Evolutionary conservation across 2,113 vertebrate species (phyloP).

Genomic region (Desmodus rotundus): DNA sequence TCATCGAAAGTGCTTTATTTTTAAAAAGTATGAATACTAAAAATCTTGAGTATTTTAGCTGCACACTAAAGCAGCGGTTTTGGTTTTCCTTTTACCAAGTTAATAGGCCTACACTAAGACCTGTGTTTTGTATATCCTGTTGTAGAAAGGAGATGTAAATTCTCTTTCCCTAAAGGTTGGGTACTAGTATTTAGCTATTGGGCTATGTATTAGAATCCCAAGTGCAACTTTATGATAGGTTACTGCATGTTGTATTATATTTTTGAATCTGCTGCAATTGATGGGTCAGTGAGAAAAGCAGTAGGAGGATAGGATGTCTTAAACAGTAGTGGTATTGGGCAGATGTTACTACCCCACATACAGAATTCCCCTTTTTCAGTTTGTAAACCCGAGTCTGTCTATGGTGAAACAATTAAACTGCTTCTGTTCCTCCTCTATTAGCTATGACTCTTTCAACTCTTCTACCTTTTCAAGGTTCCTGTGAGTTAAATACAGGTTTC

Average conservation of each 20-base stretch:
- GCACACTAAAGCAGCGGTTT: neutral
- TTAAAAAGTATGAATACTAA: neutral
- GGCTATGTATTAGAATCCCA: neutral
- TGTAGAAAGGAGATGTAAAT: neutral
- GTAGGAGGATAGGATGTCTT: neutral
- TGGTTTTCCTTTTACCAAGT: neutral
- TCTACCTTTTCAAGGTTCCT: neutral
- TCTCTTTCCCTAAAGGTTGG: neutral
- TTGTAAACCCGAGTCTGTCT: neutral
- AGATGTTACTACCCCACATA: neutral
- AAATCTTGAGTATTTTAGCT: neutral
- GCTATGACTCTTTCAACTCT: neutral
- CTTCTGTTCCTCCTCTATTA: neutral
- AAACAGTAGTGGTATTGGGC: neutral
- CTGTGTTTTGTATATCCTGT: neutral
- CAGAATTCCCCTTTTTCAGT: neutral
- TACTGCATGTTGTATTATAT: neutral
- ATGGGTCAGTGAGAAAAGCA: constrained; percentile 9
- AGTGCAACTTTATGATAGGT: neutral
- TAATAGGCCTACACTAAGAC: neutral
- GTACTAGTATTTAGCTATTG: constrained; percentile 1
- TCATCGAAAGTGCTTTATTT: constrained; percentile 7
- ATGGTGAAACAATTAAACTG: neutral
- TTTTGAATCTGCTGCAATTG: neutral
- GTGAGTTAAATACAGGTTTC: neutral